phyloP scores from a whole-genome alignment of 2,888 invertebrate species.

The Phyllotreta cruciferae region DNA sequence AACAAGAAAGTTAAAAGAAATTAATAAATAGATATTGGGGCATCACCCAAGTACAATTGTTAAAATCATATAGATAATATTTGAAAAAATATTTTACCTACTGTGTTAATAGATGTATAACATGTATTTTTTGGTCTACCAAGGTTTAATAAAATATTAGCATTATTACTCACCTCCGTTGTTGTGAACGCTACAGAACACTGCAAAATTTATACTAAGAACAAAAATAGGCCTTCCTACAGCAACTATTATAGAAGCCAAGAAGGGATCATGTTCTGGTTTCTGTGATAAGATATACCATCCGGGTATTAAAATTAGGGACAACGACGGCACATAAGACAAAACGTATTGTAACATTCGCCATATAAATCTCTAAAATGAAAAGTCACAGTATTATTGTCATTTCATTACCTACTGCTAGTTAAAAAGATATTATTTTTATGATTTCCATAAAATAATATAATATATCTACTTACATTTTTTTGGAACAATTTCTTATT shows the following conservation, averaged over 20 bases:
- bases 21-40: constrained; percentile 17
- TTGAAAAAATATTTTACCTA: too few species aligned
- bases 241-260: constrained; percentile 19
- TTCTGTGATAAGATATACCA: constrained; percentile 13
- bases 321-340: constrained; percentile 5
- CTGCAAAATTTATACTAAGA: constrained; percentile 1
- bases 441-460: neutral
- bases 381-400: constrained; percentile 1
- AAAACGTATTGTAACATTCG: constrained; percentile 5
- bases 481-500: constrained; percentile 27
- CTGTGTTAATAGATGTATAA: too few species aligned
- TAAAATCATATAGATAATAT: too few species aligned
- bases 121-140: too few species aligned
- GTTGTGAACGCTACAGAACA: constrained; percentile 13
- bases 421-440: neutral
- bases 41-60: neutral
- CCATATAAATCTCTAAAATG: constrained; percentile 15
- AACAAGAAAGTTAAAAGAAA: constrained; percentile 29
- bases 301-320: constrained; percentile 21
- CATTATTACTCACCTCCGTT: constrained; percentile 23
- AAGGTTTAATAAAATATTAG: neutral
- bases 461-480: constrained; percentile 28
- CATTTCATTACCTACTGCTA: too few species aligned
- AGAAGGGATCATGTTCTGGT: constrained; percentile 8
- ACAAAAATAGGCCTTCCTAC: constrained; percentile 15